Evolutionary conservation across 1,140 invertebrate species (phyloP).

Genomic region (Gonioctena quinquepunctata): DNA sequence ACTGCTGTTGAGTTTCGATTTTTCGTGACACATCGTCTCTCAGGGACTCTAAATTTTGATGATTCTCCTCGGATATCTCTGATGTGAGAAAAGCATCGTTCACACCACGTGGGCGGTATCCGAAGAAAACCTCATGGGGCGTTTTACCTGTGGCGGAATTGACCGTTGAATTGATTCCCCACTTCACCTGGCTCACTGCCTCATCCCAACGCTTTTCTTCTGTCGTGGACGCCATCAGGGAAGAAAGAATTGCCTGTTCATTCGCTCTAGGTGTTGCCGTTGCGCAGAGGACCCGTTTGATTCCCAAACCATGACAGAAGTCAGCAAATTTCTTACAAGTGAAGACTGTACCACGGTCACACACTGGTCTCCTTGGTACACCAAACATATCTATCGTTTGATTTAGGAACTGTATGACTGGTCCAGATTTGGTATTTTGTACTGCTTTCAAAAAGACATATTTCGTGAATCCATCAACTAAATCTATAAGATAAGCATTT

Average conservation of each 20-base stretch:
- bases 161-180: neutral
- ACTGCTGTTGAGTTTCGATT: too few species aligned
- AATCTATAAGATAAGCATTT: slow-evolving; percentile 46
- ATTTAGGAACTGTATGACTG: neutral
- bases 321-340: slow-evolving; percentile 34
- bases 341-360: slow-evolving; percentile 36
- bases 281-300: slow-evolving; percentile 30
- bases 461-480: slow-evolving; percentile 51
- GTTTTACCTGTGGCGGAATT: neutral
- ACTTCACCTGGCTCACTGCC: neutral
- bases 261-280: slow-evolving; percentile 40
- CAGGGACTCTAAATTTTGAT: too few species aligned
- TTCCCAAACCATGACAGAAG: slow-evolving; percentile 25
- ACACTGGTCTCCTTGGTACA: slow-evolving; percentile 22
- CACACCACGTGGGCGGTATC: neutral
- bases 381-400: slow-evolving; percentile 14
- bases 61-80: too few species aligned
- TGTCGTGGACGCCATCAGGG: neutral
- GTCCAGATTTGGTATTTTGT: neutral
- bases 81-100: neutral
- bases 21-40: too few species aligned
- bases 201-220: neutral
- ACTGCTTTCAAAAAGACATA: slow-evolving; percentile 17
- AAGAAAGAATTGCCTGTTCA: slow-evolving; percentile 28
- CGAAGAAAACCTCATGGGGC: neutral